Evolutionary conservation across 1,140 invertebrate genomes (phyloP), one percentile per base, ranked within the genome.

Genomic region (Parasteatoda tepidariorum): DNA sequence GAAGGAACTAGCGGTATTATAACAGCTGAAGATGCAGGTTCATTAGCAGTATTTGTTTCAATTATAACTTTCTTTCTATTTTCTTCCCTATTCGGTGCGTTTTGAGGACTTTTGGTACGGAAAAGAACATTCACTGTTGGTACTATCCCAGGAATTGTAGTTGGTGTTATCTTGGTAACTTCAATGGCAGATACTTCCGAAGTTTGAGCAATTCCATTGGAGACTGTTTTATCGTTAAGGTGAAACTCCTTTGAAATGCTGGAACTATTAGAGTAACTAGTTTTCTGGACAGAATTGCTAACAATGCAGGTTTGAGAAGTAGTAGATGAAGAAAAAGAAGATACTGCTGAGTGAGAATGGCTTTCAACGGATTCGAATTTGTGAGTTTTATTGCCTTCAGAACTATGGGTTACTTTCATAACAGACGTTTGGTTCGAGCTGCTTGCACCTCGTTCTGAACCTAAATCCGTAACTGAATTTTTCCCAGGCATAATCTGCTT

Each of bases 1-100:
- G 71, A 6, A 24, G 54, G 22, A 6, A 38, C 18, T 6, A 41
- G 33, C 18, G 74, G 61, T 26, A 33, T 81, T 22, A 71, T 70
- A 11, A 81, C 55, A 38, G 78, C 57, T 15, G 78, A 71, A n/a
- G 78, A 34, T n/a, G 70, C 30, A 22, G 78, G 55, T 68, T 64
- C 48, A 33, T n/a, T 30, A 24, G 26, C 67, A 1, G 78, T 0
- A 41, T 13, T 28, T 22, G 78, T 81, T 71, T 81, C 78, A 41
- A 81, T 66, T n/a, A 81, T 31, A 38, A 81, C 78, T 81, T 81
- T 81, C 24, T 81, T 81, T 9, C 78, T 59, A 30, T 81, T 81
- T 61, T 81, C 78, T 33, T 81, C 78, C 34, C 57, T 81, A 15
- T 18, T 61, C n/a, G 18, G 22, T 3, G 26, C 3, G 2, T 31